phyloP scores from a whole-genome alignment of 1,140 invertebrate species.

The Cyclargus thomasi region DNA sequence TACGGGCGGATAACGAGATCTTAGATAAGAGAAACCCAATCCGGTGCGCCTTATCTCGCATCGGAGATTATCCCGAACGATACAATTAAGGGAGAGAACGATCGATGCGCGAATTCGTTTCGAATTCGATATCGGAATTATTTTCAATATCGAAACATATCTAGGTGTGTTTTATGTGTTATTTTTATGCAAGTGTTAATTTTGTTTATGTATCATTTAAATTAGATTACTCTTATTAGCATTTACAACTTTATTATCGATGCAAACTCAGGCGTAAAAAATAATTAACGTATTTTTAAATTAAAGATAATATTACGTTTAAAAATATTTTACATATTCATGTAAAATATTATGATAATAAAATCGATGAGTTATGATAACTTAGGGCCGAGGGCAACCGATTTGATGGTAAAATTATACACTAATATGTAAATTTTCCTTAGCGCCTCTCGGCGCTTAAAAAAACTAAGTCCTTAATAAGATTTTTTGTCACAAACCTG shows the following conservation, averaged over 20 bases:
- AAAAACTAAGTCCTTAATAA: conserved; percentile 51
- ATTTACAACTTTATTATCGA: conserved; percentile 31
- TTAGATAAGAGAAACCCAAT: conserved; percentile 18
- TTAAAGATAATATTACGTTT: conserved; percentile 5
- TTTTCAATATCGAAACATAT: not conserved
- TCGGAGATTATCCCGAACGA: conserved; percentile 25
- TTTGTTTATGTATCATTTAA: conserved; percentile 10
- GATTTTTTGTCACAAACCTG: conserved; percentile 44
- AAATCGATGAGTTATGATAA: conserved; percentile 9
- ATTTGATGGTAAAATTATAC: conserved; percentile 6
- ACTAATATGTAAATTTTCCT: conserved; percentile 57
- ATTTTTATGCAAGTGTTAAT: conserved; percentile 6
- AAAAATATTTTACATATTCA: not conserved
- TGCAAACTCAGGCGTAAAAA: not conserved
- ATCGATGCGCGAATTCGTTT: conserved; percentile 20
- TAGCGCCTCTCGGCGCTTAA: conserved; percentile 61
- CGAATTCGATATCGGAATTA: not conserved
- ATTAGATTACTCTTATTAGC: conserved; percentile 24
- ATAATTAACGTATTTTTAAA: conserved; percentile 23
- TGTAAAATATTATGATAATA: conserved; percentile 4
- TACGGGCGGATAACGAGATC: conserved; percentile 22
- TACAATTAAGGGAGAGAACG: conserved; percentile 40
- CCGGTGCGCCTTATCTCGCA: conserved; percentile 20
- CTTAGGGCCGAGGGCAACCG: not conserved
- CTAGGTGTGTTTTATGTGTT: not conserved